Conservation (phyloP, 2,113 vertebrate species). For the Bujurquina vittata region DNA sequence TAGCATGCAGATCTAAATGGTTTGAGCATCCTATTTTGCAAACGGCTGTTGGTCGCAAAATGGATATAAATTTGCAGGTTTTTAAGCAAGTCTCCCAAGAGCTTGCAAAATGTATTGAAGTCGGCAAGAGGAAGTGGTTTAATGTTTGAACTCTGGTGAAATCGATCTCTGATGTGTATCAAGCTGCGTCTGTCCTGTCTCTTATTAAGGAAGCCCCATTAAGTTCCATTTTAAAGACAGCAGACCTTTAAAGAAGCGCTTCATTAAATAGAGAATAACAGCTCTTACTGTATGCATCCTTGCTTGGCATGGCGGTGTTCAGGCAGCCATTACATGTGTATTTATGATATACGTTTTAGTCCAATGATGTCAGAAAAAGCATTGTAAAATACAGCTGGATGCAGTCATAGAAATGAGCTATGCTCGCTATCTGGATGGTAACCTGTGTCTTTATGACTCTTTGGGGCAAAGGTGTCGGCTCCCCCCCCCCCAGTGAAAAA, state of each 20-base stretch:
- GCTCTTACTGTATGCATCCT: not conserved
- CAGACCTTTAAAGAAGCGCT: not conserved
- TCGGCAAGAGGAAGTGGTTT: not conserved
- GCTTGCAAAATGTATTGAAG: not conserved
- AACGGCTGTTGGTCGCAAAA: not conserved
- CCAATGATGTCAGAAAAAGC: slow-evolving; percentile 17
- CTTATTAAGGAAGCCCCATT: not conserved
- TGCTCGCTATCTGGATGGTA: slow-evolving; percentile 40
- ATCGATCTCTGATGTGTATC: not conserved
- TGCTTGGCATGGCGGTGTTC: not conserved
- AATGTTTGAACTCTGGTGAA: not conserved
- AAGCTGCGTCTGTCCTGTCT: not conserved
- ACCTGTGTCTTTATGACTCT: slow-evolving; percentile 59
- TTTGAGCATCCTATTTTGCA: not conserved
- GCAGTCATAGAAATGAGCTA: slow-evolving; percentile 54
- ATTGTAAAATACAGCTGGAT: slow-evolving; percentile 27
- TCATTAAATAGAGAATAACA: slow-evolving; percentile 15
- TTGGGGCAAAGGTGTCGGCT: slow-evolving; percentile 56
- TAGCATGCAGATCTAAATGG: not conserved
- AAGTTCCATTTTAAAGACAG: not conserved
- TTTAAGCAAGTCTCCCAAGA: not conserved
- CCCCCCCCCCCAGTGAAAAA: slow-evolving; percentile 46
- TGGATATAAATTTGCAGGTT: not conserved
- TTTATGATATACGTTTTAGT: slow-evolving; percentile 54
- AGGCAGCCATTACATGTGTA: slow-evolving; percentile 19